Conservation (phyloP, 1,140 invertebrate genomes). For the Aphelenchoides besseyi region DNA sequence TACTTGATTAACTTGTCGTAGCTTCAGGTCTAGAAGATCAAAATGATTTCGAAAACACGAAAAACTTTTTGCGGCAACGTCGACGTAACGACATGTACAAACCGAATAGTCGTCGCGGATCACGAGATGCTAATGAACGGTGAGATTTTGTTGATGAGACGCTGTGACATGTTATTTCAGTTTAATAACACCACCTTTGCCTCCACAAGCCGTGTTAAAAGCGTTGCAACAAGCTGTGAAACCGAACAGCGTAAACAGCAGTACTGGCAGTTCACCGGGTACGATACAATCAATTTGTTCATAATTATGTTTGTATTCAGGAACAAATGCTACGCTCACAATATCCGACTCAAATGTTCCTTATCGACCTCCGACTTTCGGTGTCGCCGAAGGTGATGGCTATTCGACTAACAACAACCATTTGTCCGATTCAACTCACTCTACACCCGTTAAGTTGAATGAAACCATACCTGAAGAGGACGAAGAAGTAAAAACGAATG, state of each 20-base stretch:
- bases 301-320: background rate
- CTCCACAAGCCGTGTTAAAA: constrained; percentile 18
- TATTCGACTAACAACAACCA: background rate
- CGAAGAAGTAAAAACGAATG: background rate
- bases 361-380: background rate
- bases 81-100: background rate
- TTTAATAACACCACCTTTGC: constrained; percentile 27
- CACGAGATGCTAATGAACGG: constrained; percentile 15
- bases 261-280: background rate
- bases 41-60: background rate
- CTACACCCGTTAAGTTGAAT: background rate
- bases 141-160: too few species aligned
- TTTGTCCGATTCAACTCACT: background rate
- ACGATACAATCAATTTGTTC: background rate
- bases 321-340: background rate
- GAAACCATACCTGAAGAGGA: background rate
- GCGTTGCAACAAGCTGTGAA: background rate
- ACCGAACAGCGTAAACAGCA: constrained; percentile 4
- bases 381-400: background rate
- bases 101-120: constrained; percentile 12
- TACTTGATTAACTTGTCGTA: too few species aligned
- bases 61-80: constrained; percentile 9
- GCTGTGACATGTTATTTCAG: too few species aligned
- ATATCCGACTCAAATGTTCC: background rate
- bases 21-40: background rate